Base-by-base conservation (phyloP, 2,888 invertebrate genomes). In the Harpalus rubripes region DNA sequence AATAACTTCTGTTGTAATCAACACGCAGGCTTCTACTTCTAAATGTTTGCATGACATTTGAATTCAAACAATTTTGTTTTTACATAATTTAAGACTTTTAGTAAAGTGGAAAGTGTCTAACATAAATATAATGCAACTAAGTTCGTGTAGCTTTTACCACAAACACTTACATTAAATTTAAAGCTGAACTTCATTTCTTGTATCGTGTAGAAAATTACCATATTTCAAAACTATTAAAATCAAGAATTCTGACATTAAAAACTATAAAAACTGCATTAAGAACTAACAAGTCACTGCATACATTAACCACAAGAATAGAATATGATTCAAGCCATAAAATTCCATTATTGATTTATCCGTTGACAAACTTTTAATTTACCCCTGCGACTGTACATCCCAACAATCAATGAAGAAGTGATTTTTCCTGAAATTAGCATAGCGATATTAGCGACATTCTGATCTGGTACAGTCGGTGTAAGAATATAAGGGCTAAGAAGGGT, bases 391-490 rank as follows among this genome's bases (percentile, higher is more conserved):
- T 68, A 68, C 68, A 52, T 52, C 63, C 18, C 63, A 63, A 26
- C 39, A 68, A 68, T 68, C 68, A 68, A 68, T 68, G 68, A 26
- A 39, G 10, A 12, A 68, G 68, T 68, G 68, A 68, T 68, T 68
- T 68, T 32, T 68, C 68, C 39, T 32, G 26, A 39, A 68, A 68
- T 68, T 68, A 68, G 68, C 68, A 68, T 63, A 22, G 12, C 10
- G 63, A 12, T 63, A 59, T 68, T 68, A 32, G 12, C 39, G 68
- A 68, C 68, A 41, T 63, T 63, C 22, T 63, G 63, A 68, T 68
- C 39, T 68, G 32, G 68, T 68, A 68, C 68, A 68, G 68, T 68
- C 68, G 6, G 68, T 7, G 39, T 68, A 39, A 68, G 39, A 68
- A 68, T 10, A 32, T 12, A 12, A 12, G 44, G 44, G 8, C 12